A percentile compares a stretch with the other conserved stretches of the same genome.
phyloP scores from a whole-genome alignment of 2,888 invertebrate genomes.

The Harpagoxenus sublaevis region DNA sequence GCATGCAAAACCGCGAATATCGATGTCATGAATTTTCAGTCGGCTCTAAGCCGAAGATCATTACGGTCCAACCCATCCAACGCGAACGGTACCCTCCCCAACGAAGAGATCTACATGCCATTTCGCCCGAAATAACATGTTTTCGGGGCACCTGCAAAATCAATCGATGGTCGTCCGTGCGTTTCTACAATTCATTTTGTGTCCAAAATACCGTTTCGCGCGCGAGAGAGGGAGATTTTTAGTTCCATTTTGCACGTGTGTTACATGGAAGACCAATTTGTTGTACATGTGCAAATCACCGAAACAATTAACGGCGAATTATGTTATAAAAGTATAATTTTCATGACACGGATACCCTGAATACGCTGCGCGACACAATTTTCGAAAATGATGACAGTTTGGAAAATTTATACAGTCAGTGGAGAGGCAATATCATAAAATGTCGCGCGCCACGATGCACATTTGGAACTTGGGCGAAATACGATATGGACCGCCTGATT shows the following conservation, averaged over 20 bases:
- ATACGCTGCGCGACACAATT: neutral
- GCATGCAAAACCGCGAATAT: conserved; percentile 70
- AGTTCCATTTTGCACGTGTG: too few species aligned
- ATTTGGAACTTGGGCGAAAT: conserved; percentile 21
- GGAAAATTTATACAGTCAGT: conserved; percentile 18
- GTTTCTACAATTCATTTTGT: neutral
- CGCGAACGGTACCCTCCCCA: neutral
- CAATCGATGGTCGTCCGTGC: neutral
- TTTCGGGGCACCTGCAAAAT: conserved; percentile 14
- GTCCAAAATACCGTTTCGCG: neutral
- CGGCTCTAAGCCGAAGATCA: conserved; percentile 54
- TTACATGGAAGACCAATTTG: conserved; percentile 21
- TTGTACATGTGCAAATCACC: neutral
- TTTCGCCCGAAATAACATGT: conserved; percentile 44
- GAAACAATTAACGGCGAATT: conserved; percentile 24
- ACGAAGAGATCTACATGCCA: conserved; percentile 42
- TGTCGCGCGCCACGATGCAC: conserved; percentile 17
- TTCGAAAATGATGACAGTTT: conserved; percentile 30
- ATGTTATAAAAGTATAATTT: conserved; percentile 25
- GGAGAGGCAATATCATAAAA: conserved; percentile 17
- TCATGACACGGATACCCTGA: neutral
- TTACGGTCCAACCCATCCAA: conserved; percentile 49
- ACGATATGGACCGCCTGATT: conserved; percentile 45
- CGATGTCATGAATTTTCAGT: conserved; percentile 70
- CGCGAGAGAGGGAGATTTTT: neutral